phyloP scores from a whole-genome alignment of 2,888 invertebrate species.

The Osedax frankpressi region DNA sequence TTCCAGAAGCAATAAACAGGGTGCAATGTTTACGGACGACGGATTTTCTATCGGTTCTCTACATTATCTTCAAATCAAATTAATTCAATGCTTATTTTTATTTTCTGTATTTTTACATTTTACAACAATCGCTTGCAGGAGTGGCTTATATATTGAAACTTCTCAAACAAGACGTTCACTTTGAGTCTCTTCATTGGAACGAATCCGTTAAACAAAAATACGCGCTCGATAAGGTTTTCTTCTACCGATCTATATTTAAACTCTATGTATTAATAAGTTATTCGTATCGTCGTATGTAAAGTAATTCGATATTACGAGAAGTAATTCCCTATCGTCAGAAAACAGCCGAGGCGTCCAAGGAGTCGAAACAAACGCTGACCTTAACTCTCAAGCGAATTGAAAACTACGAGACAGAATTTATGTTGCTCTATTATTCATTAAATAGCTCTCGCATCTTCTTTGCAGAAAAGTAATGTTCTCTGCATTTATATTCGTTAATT shows the following conservation, averaged over 20 bases:
- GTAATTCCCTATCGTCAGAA: background rate
- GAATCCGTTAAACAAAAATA: conserved; percentile 68
- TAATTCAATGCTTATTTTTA: background rate
- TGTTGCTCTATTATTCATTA: conserved; percentile 74
- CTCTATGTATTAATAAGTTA: background rate
- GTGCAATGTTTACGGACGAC: conserved; percentile 88
- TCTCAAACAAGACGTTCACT: conserved; percentile 68
- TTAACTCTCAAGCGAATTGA: conserved; percentile 73
- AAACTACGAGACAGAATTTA: conserved; percentile 69
- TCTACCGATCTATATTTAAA: no score
- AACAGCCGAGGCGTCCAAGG: conserved; percentile 54
- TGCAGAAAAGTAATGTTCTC: conserved; percentile 37
- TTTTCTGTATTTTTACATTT: background rate
- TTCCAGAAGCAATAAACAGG: conserved; percentile 72
- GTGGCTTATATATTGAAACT: conserved; percentile 80
- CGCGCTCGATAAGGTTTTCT: conserved; percentile 53
- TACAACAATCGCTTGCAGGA: conserved; percentile 46
- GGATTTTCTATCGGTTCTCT: conserved; percentile 84
- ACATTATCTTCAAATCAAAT: background rate
- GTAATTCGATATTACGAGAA: background rate
- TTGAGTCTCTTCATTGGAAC: conserved; percentile 91
- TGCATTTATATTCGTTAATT: no score
- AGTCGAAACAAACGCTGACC: conserved; percentile 78
- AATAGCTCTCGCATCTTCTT: conserved; percentile 92
- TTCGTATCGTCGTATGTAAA: background rate